Conservation (phyloP, 2,797 vertebrate genomes). For the Atherinosoma microstoma region DNA sequence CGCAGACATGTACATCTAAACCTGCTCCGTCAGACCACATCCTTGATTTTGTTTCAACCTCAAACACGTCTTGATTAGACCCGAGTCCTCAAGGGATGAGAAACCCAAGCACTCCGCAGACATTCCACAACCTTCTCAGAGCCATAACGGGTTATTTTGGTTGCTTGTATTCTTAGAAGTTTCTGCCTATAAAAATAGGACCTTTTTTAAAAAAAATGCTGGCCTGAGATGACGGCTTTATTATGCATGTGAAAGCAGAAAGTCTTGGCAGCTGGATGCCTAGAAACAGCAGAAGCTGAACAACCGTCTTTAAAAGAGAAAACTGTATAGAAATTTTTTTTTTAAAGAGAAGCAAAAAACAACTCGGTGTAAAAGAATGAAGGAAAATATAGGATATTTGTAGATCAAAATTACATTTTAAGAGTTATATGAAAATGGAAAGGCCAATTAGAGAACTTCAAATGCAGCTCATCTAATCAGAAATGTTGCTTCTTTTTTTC, state of each 20-base stretch:
- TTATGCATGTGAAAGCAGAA: slow-evolving; percentile 51
- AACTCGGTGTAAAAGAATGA: slow-evolving; percentile 13
- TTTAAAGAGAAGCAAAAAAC: background rate
- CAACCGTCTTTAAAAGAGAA: slow-evolving; percentile 33
- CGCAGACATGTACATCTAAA: background rate
- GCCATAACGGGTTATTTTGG: slow-evolving; percentile 65
- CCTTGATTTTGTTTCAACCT: slow-evolving; percentile 18
- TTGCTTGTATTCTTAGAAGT: slow-evolving; percentile 69
- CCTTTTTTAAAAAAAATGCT: slow-evolving; percentile 46
- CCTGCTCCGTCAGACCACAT: slow-evolving; percentile 2
- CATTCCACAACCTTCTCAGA: slow-evolving; percentile 66
- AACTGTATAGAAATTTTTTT: slow-evolving; percentile 10
- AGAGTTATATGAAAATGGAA: slow-evolving; percentile 3
- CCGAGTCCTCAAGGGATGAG: slow-evolving; percentile 41
- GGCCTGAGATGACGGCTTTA: slow-evolving; percentile 57
- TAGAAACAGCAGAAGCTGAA: slow-evolving; percentile 36
- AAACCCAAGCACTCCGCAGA: slow-evolving; percentile 62
- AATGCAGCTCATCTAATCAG: background rate
- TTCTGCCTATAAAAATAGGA: slow-evolving; percentile 61
- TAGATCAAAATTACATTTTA: background rate
- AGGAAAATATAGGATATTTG: slow-evolving; percentile 5
- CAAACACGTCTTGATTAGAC: slow-evolving; percentile 31
- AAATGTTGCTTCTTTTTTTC: background rate
- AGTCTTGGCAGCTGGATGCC: slow-evolving; percentile 48
- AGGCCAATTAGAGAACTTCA: background rate